Percentiles rank a stretch among this genome's conserved stretches.
Conservation (phyloP, 1,140 invertebrate genomes). For the Pentalonia nigronervosa region DNA sequence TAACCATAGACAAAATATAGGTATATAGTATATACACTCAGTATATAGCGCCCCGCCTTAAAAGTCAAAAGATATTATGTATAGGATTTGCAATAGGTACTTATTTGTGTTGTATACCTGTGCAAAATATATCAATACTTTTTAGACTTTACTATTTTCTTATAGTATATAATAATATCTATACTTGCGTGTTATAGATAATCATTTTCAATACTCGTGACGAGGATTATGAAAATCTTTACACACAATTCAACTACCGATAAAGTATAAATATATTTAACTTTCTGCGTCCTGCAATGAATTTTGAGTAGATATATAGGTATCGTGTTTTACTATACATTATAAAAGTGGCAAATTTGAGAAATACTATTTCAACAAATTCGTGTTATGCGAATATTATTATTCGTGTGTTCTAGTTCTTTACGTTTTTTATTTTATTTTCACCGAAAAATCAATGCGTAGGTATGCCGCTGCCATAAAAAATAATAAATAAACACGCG, state of each 20-base stretch:
- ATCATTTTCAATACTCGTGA: neutral
- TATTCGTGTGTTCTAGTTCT: neutral
- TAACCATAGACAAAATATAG: neutral
- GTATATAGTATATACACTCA: neutral
- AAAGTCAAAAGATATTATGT: neutral
- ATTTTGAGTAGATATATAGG: neutral
- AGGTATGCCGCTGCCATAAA: neutral
- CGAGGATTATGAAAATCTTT: neutral
- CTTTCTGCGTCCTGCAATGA: no score
- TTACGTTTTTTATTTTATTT: neutral
- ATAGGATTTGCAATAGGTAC: no score
- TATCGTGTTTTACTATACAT: neutral
- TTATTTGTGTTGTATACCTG: neutral
- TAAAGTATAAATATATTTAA: no score
- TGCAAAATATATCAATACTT: neutral
- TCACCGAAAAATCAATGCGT: neutral
- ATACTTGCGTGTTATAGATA: neutral
- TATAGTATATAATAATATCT: neutral
- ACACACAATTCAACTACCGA: no score
- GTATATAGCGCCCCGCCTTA: neutral
- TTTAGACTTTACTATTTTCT: neutral
- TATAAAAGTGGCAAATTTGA: neutral
- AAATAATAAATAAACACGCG: neutral
- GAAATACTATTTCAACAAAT: neutral
- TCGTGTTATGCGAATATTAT: neutral